Evolutionary conservation across 1,140 invertebrate species (phyloP).

Genomic region (Drosophila orena): DNA sequence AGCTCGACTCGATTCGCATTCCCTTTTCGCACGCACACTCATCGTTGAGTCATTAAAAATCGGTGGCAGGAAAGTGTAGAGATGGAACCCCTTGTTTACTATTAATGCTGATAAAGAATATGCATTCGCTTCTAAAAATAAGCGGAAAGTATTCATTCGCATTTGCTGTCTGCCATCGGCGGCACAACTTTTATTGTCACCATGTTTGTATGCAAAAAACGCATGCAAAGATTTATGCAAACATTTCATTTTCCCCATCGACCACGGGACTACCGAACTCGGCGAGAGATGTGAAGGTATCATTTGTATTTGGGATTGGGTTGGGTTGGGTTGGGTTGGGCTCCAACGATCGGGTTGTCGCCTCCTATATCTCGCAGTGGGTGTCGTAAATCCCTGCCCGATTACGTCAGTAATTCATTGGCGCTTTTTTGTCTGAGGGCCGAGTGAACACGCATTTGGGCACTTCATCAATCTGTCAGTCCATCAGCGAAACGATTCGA

Average conservation of each 20-base stretch:
- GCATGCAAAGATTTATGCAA: slow-evolving; percentile 73
- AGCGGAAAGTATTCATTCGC: slow-evolving; percentile 15
- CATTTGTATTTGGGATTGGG: slow-evolving; percentile 52
- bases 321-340: slow-evolving; percentile 43
- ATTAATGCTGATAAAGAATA: slow-evolving; percentile 56
- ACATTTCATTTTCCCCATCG: slow-evolving; percentile 53
- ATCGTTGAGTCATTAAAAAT: slow-evolving; percentile 45
- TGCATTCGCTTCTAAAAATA: slow-evolving; percentile 49
- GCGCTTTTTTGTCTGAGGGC: slow-evolving; percentile 25
- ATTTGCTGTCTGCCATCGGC: slow-evolving; percentile 19
- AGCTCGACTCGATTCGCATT: slow-evolving; percentile 34
- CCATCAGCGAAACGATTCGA: slow-evolving; percentile 38
- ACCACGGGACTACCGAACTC: slow-evolving; percentile 23
- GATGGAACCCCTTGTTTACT: slow-evolving; percentile 45
- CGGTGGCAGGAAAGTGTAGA: background rate
- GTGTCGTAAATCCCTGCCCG: slow-evolving; percentile 48
- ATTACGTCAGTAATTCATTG: slow-evolving; percentile 69
- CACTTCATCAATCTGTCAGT: slow-evolving; percentile 50
- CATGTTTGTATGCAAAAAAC: slow-evolving; percentile 36
- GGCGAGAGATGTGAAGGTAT: slow-evolving; percentile 6
- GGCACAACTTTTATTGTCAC: slow-evolving; percentile 33
- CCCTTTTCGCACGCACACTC: slow-evolving; percentile 42
- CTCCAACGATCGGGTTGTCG: slow-evolving; percentile 11
- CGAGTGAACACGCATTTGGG: slow-evolving; percentile 37
- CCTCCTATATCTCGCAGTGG: slow-evolving; percentile 9